Evolutionary conservation across 2,797 vertebrate species (phyloP).

Genomic region (Hapalemur alaotrensis): DNA sequence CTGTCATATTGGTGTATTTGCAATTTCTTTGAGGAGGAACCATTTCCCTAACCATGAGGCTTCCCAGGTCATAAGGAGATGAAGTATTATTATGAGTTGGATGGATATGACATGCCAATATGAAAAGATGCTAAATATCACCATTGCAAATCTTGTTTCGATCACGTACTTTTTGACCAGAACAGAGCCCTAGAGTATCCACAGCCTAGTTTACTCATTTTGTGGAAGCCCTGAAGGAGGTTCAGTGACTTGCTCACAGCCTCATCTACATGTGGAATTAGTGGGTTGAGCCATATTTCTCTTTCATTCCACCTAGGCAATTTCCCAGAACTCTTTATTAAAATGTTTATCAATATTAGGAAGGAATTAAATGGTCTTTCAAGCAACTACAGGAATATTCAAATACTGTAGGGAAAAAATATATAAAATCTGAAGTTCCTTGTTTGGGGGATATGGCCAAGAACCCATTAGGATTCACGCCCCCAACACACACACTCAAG

Average conservation of each 20-base stretch:
- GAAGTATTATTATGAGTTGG: background rate
- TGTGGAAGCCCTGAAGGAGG: background rate
- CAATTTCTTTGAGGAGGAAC: background rate
- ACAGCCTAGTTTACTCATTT: background rate
- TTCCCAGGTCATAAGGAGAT: background rate
- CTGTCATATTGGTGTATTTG: background rate
- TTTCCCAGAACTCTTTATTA: background rate
- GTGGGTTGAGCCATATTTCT: background rate
- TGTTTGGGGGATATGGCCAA: background rate
- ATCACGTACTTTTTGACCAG: background rate
- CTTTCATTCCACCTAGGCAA: background rate
- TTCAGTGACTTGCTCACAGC: background rate
- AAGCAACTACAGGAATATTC: background rate
- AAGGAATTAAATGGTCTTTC: background rate
- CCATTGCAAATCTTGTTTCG: background rate
- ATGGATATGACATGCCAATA: background rate
- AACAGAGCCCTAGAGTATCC: background rate
- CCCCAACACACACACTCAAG: background rate
- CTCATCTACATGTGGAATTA: background rate
- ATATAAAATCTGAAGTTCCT: background rate
- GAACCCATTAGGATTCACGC: background rate
- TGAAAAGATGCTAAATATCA: background rate
- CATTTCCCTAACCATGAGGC: background rate
- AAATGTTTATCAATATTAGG: background rate
- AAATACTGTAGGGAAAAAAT: background rate